Evolutionary conservation across 2,888 invertebrate genomes (phyloP).

Genomic region (Dynastes tityus): DNA sequence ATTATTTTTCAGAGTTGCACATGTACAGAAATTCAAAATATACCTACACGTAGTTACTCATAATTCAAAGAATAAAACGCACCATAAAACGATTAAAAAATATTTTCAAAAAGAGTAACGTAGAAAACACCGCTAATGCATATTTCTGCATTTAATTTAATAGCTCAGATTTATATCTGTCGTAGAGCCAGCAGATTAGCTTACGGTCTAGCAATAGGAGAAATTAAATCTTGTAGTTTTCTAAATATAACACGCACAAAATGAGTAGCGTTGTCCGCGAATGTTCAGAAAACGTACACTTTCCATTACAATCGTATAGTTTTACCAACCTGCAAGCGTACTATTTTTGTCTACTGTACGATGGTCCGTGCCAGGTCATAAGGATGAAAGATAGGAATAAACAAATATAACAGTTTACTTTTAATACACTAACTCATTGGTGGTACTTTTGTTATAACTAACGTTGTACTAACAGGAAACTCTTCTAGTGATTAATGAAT

Average conservation of each 20-base stretch:
- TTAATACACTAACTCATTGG: constrained; percentile 43
- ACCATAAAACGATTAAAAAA: background rate
- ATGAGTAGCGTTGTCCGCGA: constrained; percentile 41
- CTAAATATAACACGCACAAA: constrained; percentile 40
- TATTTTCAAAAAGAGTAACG: background rate
- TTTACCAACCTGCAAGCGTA: constrained; percentile 51
- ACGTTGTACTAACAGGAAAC: constrained; percentile 16
- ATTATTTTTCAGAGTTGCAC: no score
- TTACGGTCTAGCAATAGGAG: constrained; percentile 7
- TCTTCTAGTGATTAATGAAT: constrained; percentile 33
- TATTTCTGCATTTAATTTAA: constrained; percentile 9
- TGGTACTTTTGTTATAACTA: constrained; percentile 22
- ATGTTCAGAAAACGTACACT: constrained; percentile 47
- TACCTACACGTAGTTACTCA: no score
- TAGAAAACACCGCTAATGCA: background rate
- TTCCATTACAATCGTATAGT: constrained; percentile 49
- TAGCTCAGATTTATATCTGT: constrained; percentile 7
- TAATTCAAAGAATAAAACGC: no score
- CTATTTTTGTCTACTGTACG: constrained; percentile 49
- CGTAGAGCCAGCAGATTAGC: background rate
- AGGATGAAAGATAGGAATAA: constrained; percentile 48
- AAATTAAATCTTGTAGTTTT: constrained; percentile 34
- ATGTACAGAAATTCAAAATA: no score
- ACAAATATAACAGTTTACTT: constrained; percentile 48
- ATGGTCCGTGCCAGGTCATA: constrained; percentile 52